Evolutionary conservation across 2,888 invertebrate genomes (phyloP).

Genomic region (Anoncus sp.): DNA sequence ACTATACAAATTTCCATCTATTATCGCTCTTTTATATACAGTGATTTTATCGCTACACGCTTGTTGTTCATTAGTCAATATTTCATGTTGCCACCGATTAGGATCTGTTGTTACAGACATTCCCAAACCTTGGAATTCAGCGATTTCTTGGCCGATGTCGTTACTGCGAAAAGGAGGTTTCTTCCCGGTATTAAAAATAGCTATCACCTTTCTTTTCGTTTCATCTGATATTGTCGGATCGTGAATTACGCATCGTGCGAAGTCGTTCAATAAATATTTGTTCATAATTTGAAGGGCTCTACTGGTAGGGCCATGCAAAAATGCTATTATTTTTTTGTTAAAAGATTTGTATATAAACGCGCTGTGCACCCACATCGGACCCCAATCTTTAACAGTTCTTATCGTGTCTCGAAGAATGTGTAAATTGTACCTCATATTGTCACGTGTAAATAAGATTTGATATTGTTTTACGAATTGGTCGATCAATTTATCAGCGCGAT

Average conservation of each 20-base stretch:
- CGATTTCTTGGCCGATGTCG: constrained; percentile 26
- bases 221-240: constrained; percentile 24
- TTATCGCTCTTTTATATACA: constrained; percentile 28
- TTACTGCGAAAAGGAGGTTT: constrained; percentile 30
- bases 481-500: constrained; percentile 20
- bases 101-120: constrained; percentile 14
- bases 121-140: constrained; percentile 18
- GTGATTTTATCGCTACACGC: constrained; percentile 11
- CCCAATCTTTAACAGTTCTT: constrained; percentile 17
- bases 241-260: constrained; percentile 31
- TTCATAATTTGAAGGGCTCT: constrained; percentile 28
- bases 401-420: constrained; percentile 25
- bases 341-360: constrained; percentile 23
- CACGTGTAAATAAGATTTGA: constrained; percentile 21
- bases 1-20: constrained; percentile 31
- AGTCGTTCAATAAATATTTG: constrained; percentile 31
- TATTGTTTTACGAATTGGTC: constrained; percentile 23
- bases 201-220: constrained; percentile 15
- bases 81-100: constrained; percentile 4
- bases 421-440: constrained; percentile 20
- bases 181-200: constrained; percentile 26
- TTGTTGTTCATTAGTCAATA: constrained; percentile 13
- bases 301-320: constrained; percentile 22
- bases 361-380: constrained; percentile 29
- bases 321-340: constrained; percentile 30